A percentile compares a stretch with the other conserved stretches of the same genome.
Evolutionary conservation across 2,797 vertebrate genomes (phyloP).

Genomic region (Brotula barbata): DNA sequence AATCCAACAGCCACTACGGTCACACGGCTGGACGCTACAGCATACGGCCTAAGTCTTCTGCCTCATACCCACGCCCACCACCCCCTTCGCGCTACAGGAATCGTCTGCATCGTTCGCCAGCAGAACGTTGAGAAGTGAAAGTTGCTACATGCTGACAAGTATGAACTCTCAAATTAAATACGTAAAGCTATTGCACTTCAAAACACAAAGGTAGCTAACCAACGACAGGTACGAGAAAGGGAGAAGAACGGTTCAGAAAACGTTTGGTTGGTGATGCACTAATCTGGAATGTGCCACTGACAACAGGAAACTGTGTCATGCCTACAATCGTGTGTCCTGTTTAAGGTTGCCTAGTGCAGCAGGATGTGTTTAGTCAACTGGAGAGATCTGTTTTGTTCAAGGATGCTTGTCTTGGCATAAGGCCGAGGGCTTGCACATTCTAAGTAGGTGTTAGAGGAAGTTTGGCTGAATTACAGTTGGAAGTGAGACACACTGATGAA

Average conservation of each 20-base stretch:
- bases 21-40: too few relatives aligned
- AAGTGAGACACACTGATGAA: slow-evolving; percentile 43
- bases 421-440: slow-evolving; percentile 44
- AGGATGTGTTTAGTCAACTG: slow-evolving; percentile 47
- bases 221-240: slow-evolving; percentile 51
- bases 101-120: slow-evolving; percentile 48
- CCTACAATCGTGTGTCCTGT: slow-evolving; percentile 32
- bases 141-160: slow-evolving; percentile 52
- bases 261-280: slow-evolving; percentile 30
- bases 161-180: slow-evolving; percentile 72
- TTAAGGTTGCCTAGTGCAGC: slow-evolving; percentile 31
- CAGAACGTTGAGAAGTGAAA: slow-evolving; percentile 40
- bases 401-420: slow-evolving; percentile 59
- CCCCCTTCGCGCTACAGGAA: slow-evolving; percentile 25
- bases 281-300: slow-evolving; percentile 43
- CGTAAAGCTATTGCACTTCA: slow-evolving; percentile 76
- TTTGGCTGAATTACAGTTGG: slow-evolving; percentile 62
- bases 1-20: too few relatives aligned
- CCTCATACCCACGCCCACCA: too few relatives aligned
- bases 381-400: slow-evolving; percentile 45
- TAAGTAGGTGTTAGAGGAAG: slow-evolving; percentile 55
- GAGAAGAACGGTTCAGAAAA: slow-evolving; percentile 29
- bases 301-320: slow-evolving; percentile 38
- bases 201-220: slow-evolving; percentile 56
- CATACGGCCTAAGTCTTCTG: too few relatives aligned